These are phyloP conservation scores for Agrypnus murinus DNA, from an alignment of 2,888 invertebrate species.

Conservation along the genomic window DNA sequence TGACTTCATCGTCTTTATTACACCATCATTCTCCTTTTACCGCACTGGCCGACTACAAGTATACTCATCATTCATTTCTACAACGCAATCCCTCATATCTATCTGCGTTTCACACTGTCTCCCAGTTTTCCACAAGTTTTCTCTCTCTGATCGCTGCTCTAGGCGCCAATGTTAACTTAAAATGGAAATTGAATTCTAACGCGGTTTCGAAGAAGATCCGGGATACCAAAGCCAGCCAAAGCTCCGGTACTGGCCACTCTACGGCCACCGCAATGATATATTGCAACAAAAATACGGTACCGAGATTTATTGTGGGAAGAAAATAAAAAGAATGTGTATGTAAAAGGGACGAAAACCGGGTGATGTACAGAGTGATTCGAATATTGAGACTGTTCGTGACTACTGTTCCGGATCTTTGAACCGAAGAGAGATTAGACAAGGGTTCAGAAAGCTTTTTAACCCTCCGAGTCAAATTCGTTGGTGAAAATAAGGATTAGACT, in stretches of 20 bases:
- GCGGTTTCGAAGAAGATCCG: conserved; percentile 54
- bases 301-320: conserved; percentile 16
- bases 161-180: conserved; percentile 65
- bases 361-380: conserved; percentile 12
- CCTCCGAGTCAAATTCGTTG: conserved; percentile 25
- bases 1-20: conserved; percentile 59
- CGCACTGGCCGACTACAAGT: conserved; percentile 55
- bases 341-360: too few species aligned
- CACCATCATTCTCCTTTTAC: conserved; percentile 45
- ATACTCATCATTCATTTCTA: conserved; percentile 66
- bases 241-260: conserved; percentile 39
- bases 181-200: conserved; percentile 68
- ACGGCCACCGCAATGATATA: conserved; percentile 43
- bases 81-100: conserved; percentile 63
- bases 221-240: conserved; percentile 49
- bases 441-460: conserved; percentile 27
- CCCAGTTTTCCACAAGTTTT: conserved; percentile 31
- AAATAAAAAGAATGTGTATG: conserved; percentile 1
- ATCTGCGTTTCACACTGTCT: conserved; percentile 56
- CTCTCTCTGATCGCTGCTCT: conserved; percentile 53
- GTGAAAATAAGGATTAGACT: conserved; percentile 25
- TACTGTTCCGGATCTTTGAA: conserved; percentile 7
- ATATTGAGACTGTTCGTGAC: not conserved
- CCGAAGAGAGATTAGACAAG: conserved; percentile 15
- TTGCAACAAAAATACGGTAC: conserved; percentile 16